Conservation (phyloP, 1,140 invertebrate species). For the Dendroctonus ponderosae region DNA sequence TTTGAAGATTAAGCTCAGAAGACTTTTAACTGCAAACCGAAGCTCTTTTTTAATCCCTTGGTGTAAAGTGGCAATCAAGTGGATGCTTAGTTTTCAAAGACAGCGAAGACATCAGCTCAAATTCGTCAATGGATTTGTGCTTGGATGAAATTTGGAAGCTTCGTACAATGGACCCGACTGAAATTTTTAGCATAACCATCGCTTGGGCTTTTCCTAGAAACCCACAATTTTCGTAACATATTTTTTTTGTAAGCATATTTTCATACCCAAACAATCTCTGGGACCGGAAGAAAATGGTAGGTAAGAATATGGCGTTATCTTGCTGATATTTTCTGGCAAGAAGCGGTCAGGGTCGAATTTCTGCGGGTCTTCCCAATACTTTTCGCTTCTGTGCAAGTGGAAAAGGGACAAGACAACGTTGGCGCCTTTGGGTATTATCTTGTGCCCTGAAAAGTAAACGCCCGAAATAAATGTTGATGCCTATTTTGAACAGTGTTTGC, state of each 20-base stretch:
- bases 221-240: neutral
- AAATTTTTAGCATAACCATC: constrained; percentile 5
- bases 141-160: constrained; percentile 1
- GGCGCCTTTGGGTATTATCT: constrained; percentile 27
- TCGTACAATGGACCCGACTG: neutral
- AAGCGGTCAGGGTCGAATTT: constrained; percentile 66
- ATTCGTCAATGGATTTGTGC: constrained; percentile 2
- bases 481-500: neutral
- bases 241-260: neutral
- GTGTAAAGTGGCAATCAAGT: neutral
- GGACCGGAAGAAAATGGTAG: constrained; percentile 66
- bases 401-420: constrained; percentile 13
- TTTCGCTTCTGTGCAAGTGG: constrained; percentile 28
- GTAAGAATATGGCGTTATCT: constrained; percentile 54
- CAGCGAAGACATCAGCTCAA: neutral
- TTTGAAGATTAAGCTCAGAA: too few relatives aligned
- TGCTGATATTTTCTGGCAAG: constrained; percentile 53
- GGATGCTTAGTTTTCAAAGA: neutral
- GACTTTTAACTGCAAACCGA: too few relatives aligned
- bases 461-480: neutral
- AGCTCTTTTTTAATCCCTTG: neutral
- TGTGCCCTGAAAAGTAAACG: neutral
- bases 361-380: constrained; percentile 54
- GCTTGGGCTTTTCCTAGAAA: constrained; percentile 11
- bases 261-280: constrained; percentile 60